Base-by-base conservation (phyloP, 2,113 vertebrate genomes). In the Thymallus thymallus region DNA sequence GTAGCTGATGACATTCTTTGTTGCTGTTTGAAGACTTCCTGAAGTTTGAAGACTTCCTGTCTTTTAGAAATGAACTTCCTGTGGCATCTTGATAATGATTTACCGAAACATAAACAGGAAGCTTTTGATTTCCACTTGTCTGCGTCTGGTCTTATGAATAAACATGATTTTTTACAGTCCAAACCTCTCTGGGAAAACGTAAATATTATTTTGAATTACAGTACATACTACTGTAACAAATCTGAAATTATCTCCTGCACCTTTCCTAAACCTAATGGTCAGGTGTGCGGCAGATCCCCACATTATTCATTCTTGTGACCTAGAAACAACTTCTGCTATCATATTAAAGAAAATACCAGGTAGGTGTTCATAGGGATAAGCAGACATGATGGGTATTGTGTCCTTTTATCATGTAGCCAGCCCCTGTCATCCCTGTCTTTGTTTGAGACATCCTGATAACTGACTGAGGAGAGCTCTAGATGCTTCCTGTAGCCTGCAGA, bases 401-500 rank as follows among this genome's bases (percentile, higher is more conserved):
- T 32, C 6, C 18, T 55, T 69, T 81, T 71, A 46, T 77, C 70
- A 68, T 41, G 26, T 16, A 16, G 10, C 46, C 14, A 48, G 46
- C 14, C 46, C 14, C 12, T 12, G 12, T 16, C 14, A 48, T 16
- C 4, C 45, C 41, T 66, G 68, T 72, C 63, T 65, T 7, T 69
- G 69, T 79, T 81, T 75, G 81, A 76, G 72, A 78, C 84, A 84
- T 85, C 87, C 85, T 86, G 84, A 68, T 74, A 78, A 77, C 64
- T 76, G 79, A 80, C 71, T 48, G 46, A 16, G 14, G 78, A 84
- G 69, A 65, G 72, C 79, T 85, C 84, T 90, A 91, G 90, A 91
- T 90, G 88, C 86, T 91, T 93, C 91, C 90, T 93, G 82, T 70
- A 66, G 70, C 91, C 90, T 92, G 82, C 68, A 68, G 70, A 75